Percentiles rank a stretch among this genome's conserved stretches.
Evolutionary conservation across 1,140 invertebrate genomes (phyloP).

Genomic region (Odontomachus brunneus): DNA sequence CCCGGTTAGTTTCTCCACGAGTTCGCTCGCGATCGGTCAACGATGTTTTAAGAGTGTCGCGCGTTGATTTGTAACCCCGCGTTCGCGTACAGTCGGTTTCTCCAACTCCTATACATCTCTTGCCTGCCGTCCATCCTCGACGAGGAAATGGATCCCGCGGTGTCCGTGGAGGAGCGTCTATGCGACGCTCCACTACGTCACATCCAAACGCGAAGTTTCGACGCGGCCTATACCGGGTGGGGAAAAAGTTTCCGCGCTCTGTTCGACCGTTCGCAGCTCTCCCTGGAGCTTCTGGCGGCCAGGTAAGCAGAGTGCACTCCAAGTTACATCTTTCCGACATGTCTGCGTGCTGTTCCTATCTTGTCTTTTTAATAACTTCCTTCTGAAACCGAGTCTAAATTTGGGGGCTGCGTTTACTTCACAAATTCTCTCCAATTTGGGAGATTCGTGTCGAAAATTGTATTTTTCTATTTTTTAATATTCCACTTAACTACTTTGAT

Average conservation of each 20-base stretch:
- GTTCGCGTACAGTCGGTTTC: constrained; percentile 5
- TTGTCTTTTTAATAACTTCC: no score
- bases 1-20: no score
- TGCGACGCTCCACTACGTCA: constrained; percentile 22
- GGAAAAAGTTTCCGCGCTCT: constrained; percentile 34
- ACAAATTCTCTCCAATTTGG: no score
- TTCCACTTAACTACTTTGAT: no score
- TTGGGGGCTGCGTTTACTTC: no score
- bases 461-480: no score
- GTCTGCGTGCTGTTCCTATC: no score
- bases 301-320: neutral
- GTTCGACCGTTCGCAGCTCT: neutral
- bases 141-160: constrained; percentile 44
- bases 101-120: constrained; percentile 26
- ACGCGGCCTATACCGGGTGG: neutral
- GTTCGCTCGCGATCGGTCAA: no score
- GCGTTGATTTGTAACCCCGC: neutral
- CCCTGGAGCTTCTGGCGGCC: constrained; percentile 2
- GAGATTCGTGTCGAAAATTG: no score
- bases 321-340: no score
- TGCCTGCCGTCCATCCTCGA: neutral
- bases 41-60: neutral
- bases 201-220: constrained; percentile 41
- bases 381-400: neutral
- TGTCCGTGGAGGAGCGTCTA: constrained; percentile 36